Percentiles rank a stretch among this genome's conserved stretches.
phyloP scores from a whole-genome alignment of 2,113 vertebrate genomes.

The Isurus oxyrinchus region DNA sequence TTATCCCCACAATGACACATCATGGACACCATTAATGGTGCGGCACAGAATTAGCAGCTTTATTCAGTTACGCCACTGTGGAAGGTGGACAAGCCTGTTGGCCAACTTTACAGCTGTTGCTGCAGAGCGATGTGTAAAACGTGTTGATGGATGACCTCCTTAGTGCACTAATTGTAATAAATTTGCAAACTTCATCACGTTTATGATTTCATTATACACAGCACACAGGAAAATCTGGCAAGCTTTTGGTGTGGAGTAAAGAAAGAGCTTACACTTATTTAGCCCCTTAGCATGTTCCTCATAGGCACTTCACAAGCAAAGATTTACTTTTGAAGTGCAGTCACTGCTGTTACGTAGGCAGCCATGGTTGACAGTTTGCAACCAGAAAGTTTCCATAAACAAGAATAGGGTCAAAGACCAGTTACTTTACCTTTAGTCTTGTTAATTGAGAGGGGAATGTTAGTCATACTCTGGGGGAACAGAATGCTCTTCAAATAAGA shows the following conservation, averaged over 20 bases:
- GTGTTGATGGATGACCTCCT: not conserved
- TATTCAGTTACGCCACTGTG: not conserved
- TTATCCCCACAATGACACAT: not conserved
- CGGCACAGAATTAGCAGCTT: not conserved
- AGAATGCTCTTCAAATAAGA: not conserved
- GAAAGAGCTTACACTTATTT: not conserved
- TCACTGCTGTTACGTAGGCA: not conserved
- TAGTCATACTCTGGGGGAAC: not conserved
- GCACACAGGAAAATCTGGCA: too few species aligned
- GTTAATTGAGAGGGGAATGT: not conserved
- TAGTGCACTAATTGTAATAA: not conserved
- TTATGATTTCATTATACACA: not conserved
- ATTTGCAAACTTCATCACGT: not conserved
- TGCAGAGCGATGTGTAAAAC: not conserved
- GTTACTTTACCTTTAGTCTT: not conserved
- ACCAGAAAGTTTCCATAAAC: not conserved
- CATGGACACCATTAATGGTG: not conserved
- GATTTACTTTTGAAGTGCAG: not conserved
- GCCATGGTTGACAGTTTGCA: not conserved
- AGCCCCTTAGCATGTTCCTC: not conserved
- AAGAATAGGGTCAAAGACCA: not conserved
- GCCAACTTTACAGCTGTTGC: not conserved
- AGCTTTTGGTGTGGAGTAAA: not conserved
- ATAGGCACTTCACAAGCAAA: not conserved
- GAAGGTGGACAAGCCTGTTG: not conserved